These are phyloP conservation scores for Holocentrus rufus DNA, from an alignment of 2,797 vertebrate species.

Conservation along the genomic window DNA sequence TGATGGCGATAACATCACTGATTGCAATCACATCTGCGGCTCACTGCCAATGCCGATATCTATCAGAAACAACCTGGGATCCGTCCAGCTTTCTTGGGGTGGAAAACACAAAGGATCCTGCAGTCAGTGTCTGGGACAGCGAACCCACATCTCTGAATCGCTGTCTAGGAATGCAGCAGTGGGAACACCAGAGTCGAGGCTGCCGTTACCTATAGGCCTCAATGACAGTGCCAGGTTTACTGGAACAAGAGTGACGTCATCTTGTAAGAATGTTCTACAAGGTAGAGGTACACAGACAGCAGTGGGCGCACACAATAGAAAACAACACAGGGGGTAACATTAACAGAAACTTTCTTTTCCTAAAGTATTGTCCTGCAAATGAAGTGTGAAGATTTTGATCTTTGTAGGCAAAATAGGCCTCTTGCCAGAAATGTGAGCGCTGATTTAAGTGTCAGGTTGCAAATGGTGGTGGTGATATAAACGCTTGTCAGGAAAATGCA, in stretches of 20 bases:
- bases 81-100: conserved; percentile 24
- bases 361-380: conserved; percentile 16
- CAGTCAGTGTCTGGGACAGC: conserved; percentile 54
- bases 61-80: conserved; percentile 17
- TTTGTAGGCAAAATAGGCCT: conserved; percentile 16
- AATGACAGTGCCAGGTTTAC: conserved; percentile 66
- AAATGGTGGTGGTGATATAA: background rate
- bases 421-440: background rate
- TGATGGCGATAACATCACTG: conserved; percentile 9
- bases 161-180: conserved; percentile 81
- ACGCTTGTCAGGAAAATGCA: conserved; percentile 12
- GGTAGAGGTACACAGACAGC: conserved; percentile 59
- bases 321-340: conserved; percentile 38
- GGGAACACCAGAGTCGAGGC: conserved; percentile 44
- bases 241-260: conserved; percentile 73
- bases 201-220: conserved; percentile 73
- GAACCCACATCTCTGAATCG: conserved; percentile 76
- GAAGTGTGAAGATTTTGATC: conserved; percentile 10
- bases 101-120: conserved; percentile 29
- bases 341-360: conserved; percentile 45
- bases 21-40: conserved; percentile 11
- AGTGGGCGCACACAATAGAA: conserved; percentile 62
- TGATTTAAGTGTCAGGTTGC: conserved; percentile 23
- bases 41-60: background rate
- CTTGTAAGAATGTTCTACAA: conserved; percentile 68